Evolutionary conservation across 1,140 invertebrate genomes (phyloP), one percentile per base, ranked within the genome.

Genomic region (Lordiphosa clarofinis): DNA sequence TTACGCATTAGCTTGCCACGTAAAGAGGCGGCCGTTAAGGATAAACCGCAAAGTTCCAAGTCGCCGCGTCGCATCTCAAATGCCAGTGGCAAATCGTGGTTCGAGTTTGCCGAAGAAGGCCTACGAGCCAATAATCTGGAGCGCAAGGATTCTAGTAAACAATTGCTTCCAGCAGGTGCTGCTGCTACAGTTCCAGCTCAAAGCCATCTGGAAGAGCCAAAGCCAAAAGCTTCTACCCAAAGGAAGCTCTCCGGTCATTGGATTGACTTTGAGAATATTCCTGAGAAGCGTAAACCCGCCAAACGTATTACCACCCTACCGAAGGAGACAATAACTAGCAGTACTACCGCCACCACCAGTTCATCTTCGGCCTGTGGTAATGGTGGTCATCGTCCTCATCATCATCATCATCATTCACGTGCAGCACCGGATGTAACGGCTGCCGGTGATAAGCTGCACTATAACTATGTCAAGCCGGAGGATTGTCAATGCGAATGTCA

Each of bases 231-330:
- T 5, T 86, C 79, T 8, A 86, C 79, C 0, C 78, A 84, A 28
- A 67, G 87, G 28, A 88, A 90, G 52, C 78, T 88, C 9, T 90
- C 90, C 2, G 90, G 87, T 0, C 92, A 93, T 49, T 96, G 95
- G 95, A 94, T 96, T 24, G 95, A 95, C 79, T 96, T 96, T 81
- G 94, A 95, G 87, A 95, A 96, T 71, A 93, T 96, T 48, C 95
- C 95, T 0, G 95, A 96, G 87, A 92, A 92, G 63, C 90, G 94
- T 12, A 95, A 95, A 87, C 91, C 93, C 43, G 94, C 95, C 8
- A 95, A 94, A 88, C 90, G 94, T 53, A 95, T 96, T 62, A 94
- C 95, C 72, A 95, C 94, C 6, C 91, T 96, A 66, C 94, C 94
- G 28, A 82, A 87, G 60, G 81, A 86, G 33, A 75, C 79, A 56